Evolutionary conservation across 2,113 vertebrate genomes (phyloP).

Genomic region (Polyodon spathula): DNA sequence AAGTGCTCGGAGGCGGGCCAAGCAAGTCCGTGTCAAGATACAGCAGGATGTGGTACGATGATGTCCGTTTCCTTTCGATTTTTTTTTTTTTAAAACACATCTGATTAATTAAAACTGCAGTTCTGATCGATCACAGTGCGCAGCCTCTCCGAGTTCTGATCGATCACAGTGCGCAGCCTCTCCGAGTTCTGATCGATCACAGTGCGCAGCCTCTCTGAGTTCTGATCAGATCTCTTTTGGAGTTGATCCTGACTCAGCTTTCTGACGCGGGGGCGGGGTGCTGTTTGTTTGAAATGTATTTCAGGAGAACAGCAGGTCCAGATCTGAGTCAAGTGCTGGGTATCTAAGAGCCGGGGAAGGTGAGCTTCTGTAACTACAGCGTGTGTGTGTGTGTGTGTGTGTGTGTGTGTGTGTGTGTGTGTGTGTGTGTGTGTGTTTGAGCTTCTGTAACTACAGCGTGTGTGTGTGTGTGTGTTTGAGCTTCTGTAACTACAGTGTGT

Average conservation of each 20-base stretch:
- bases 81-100: too few species aligned
- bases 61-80: too few species aligned
- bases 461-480: not conserved
- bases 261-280: too few species aligned
- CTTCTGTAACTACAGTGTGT: not conserved
- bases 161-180: too few species aligned
- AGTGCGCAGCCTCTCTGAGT: too few species aligned
- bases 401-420: not conserved
- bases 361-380: constrained; percentile 13
- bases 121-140: too few species aligned
- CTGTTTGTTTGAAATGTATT: not conserved
- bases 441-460: not conserved
- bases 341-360: constrained; percentile 52
- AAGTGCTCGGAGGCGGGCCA: constrained; percentile 70
- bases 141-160: too few species aligned
- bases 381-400: not conserved
- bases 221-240: too few species aligned
- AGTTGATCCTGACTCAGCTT: too few species aligned
- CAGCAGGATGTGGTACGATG: constrained; percentile 61
- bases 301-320: constrained; percentile 43
- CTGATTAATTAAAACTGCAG: too few species aligned
- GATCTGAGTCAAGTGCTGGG: constrained; percentile 33
- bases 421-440: constrained; percentile 15
- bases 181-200: too few species aligned
- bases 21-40: constrained; percentile 78